Base-by-base conservation (phyloP, 1,140 invertebrate species). In the Aphaenogaster ashmeadi region DNA sequence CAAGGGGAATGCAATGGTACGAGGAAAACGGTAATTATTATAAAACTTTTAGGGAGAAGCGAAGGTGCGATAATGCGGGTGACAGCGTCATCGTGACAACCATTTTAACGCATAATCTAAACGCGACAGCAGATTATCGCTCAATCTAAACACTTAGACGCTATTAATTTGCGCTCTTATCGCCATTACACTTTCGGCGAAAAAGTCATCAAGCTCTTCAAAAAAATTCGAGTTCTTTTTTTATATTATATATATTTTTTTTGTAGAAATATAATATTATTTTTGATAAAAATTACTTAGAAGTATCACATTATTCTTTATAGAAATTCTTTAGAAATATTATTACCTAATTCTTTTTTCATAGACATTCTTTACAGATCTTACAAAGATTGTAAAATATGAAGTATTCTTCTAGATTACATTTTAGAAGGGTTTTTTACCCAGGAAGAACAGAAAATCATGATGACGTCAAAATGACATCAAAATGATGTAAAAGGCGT, bases 61-160 rank as follows among this genome's bases (percentile, higher is more conserved):
- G 15, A 74, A 74, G 54, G 69, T 84, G 80, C 69, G 54, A 54
- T 36, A 64, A 84, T 84, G 80, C 80, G 80, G 80, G 69, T 60
- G 41, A 38, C 9, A n/a, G 13, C 41, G 54, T 84, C 67, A 74
- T 84, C 41, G 2, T 47, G 50, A 58, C 27, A 21, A 9, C 54
- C 67, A 58, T 72, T 74, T 72, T 69, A 44, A 83, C 21, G 41
- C 41, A 27, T 8, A 13, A 41, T 3, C 8, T 36, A 69, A 80
- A 83, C 5, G 21, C 54, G 7, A 60, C 67, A 60, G 69, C 36
- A 44, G 52, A 18, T 72, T 72, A 60, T 58, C 52, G 18, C 2
- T 50, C 13, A 8, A 74, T 84, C 67, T 75, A 44, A 74, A 47
- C 5, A n/a, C 18, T 44, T 58, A 15, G 27, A 47, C 15, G 7